Conservation (phyloP, 2,797 vertebrate species). For the Clarias laeviceps region DNA sequence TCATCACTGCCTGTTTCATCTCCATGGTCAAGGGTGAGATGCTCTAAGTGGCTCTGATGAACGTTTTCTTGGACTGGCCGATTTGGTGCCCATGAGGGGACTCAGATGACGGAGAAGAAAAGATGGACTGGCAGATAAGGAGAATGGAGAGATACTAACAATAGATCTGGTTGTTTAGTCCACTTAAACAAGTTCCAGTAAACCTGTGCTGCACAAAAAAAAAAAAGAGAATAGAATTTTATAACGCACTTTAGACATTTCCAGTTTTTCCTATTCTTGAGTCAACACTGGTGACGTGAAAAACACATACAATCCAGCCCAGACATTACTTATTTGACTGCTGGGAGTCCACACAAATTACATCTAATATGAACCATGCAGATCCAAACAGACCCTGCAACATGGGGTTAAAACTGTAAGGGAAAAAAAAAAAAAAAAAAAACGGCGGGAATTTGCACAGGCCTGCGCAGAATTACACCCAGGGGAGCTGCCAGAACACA, state of each 20-base stretch:
- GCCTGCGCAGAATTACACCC: conserved; percentile 33
- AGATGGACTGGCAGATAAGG: conserved; percentile 16
- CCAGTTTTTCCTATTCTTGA: not conserved
- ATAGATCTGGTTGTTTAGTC: conserved; percentile 30
- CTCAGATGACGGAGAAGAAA: conserved; percentile 49
- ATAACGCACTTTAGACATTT: not conserved
- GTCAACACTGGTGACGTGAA: not conserved
- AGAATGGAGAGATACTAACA: conserved; percentile 20
- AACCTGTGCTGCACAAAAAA: conserved; percentile 60
- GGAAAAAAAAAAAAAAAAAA: conserved; percentile 6
- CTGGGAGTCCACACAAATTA: conserved; percentile 9
- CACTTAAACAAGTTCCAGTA: conserved; percentile 51
- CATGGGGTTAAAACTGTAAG: conserved; percentile 42
- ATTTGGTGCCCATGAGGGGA: conserved; percentile 79
- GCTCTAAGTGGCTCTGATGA: conserved; percentile 51
- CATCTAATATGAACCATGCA: conserved; percentile 23
- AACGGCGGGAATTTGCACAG: conserved; percentile 38
- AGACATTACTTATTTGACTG: conserved; percentile 6
- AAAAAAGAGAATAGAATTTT: conserved; percentile 51
- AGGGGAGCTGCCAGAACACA: conserved; percentile 46
- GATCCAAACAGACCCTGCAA: conserved; percentile 22
- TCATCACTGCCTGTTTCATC: conserved; percentile 73
- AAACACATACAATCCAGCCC: not conserved
- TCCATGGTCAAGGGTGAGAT: conserved; percentile 80
- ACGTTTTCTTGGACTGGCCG: conserved; percentile 65